Percentiles rank a stretch among this genome's conserved stretches.
phyloP scores from a whole-genome alignment of 2,797 vertebrate species.

The Dermochelys coriacea region DNA sequence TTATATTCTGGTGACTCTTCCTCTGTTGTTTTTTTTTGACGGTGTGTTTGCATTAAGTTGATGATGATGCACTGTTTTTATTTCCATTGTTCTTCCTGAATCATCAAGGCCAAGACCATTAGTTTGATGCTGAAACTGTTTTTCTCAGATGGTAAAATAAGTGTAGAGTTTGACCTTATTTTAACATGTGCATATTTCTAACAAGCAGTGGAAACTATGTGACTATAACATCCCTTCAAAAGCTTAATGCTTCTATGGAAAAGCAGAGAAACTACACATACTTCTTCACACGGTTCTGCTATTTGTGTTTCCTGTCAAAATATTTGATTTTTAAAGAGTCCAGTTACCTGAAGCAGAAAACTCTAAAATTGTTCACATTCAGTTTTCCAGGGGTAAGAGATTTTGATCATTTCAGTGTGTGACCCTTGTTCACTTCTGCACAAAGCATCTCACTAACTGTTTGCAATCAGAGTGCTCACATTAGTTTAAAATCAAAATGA shows the following conservation, averaged over 20 bases:
- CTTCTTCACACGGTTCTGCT: neutral
- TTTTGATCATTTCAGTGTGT: accelerated
- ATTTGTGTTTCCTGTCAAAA: neutral
- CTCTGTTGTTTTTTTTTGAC: neutral
- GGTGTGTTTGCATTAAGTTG: constrained; percentile 19
- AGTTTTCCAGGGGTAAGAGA: neutral
- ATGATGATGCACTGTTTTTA: neutral
- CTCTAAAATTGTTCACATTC: neutral
- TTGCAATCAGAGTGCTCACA: constrained; percentile 14
- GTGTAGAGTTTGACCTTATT: constrained; percentile 62
- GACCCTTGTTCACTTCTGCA: neutral
- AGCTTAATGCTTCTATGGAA: constrained; percentile 57
- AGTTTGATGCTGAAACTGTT: constrained; percentile 59
- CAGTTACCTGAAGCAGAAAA: neutral
- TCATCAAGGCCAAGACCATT: neutral
- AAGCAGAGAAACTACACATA: constrained; percentile 19
- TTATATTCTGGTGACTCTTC: constrained; percentile 42
- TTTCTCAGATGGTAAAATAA: constrained; percentile 62
- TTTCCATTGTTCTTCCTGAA: neutral
- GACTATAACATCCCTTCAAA: constrained; percentile 50
- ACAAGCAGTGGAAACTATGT: constrained; percentile 70
- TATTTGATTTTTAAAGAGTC: neutral
- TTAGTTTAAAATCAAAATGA: neutral
- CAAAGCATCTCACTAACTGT: neutral
- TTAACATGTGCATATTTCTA: constrained; percentile 69